phyloP scores from a whole-genome alignment of 2,113 vertebrate species.

The Vanacampus margaritifer region DNA sequence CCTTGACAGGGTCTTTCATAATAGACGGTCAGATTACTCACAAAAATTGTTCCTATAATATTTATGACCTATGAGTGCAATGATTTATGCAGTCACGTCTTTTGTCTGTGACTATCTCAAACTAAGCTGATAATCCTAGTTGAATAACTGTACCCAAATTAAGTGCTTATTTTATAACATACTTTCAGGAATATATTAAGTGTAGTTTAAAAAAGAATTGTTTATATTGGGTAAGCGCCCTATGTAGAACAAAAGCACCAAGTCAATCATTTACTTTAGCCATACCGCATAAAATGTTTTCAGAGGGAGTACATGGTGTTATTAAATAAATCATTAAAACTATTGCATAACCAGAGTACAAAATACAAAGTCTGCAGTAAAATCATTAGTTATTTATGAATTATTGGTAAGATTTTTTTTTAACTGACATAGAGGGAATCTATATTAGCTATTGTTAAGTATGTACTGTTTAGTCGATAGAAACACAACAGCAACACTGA shows the following conservation, averaged over 20 bases:
- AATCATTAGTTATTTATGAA: neutral
- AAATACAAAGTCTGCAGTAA: neutral
- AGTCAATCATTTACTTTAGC: slow-evolving; percentile 6
- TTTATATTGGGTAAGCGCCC: neutral
- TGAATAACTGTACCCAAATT: neutral
- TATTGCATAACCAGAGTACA: neutral
- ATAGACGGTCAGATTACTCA: neutral
- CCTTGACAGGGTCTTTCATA: no score
- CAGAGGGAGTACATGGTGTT: neutral
- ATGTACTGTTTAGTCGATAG: neutral
- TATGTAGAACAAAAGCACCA: neutral
- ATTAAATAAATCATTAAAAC: neutral
- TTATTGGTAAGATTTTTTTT: neutral
- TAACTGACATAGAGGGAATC: neutral
- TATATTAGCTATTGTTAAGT: no score
- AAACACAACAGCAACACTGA: neutral
- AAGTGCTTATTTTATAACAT: neutral
- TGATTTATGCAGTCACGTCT: neutral
- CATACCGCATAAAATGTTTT: neutral
- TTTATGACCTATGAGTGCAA: neutral
- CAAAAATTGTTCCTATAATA: neutral
- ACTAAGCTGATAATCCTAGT: neutral
- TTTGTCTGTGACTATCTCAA: neutral
- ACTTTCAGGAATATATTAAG: neutral
- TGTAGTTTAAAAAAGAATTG: neutral